Evolutionary conservation across 1,140 invertebrate species (phyloP), one percentile per base, ranked within the genome.

Genomic region (Drosophila sturtevanti): DNA sequence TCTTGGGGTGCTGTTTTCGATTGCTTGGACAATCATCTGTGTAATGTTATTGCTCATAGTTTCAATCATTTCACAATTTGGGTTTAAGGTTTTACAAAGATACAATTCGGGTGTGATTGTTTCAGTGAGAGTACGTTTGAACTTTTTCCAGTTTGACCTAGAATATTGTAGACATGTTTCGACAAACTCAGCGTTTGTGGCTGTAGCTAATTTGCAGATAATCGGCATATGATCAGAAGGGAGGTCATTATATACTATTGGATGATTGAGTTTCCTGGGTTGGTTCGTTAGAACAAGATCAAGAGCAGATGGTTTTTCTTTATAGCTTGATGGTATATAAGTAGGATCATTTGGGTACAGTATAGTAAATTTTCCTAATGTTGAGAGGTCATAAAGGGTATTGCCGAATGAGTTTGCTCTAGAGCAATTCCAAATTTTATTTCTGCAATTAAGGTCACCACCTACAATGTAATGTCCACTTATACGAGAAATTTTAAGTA

Each of bases 181-280:
- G n/a, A n/a, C n/a, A n/a, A n/a, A n/a, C n/a, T n/a, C n/a, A n/a
- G n/a, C n/a, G n/a, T n/a, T n/a, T n/a, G n/a, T 51, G 31, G 14
- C 24, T 37, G 10, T 60, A 16, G 22, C 18, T 35, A 62, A 34
- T 51, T 63, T 54, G 27, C 48, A 54, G 22, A 55, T 37, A n/a
- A 55, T 35, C 37, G 62, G 62, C 27, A 55, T 51, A 35, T 64
- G 52, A 64, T 64, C 62, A 11, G 62, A 64, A 44, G 58, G 41
- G 24, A 60, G 58, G 18, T 64, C 22, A 35, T 51, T 64, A 52
- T 64, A n/a, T 27, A 64, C 62, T 27, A 52, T 34, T 27, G 34
- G 34, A 18, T 54, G 18, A 38, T 34, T 56, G 37, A 64, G 34
- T 16, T 55, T 35, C 21, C 21, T 35, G 56, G 10, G 31, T 18